These are phyloP conservation scores for Elephantulus edwardii DNA, from an alignment of 2,113 vertebrate genomes.

Conservation along the genomic window DNA sequence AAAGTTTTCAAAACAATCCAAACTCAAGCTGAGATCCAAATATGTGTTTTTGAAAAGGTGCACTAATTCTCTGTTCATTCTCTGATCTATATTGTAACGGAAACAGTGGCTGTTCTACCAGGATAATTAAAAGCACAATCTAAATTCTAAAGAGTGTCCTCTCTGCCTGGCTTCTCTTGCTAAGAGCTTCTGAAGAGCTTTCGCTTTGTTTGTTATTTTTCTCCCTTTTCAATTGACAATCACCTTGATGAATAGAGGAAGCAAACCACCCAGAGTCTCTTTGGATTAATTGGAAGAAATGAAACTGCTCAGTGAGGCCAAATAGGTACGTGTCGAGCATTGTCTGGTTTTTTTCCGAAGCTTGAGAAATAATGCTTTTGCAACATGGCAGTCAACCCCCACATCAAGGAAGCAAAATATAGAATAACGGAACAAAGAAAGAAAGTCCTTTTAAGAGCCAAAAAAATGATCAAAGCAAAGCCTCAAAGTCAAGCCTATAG, in stretches of 20 bases:
- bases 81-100: background rate
- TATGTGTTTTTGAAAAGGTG: background rate
- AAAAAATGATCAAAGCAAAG: slow-evolving; percentile 38
- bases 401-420: slow-evolving; percentile 43
- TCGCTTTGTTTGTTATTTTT: slow-evolving; percentile 1
- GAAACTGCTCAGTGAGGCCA: slow-evolving; percentile 38
- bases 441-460: slow-evolving; percentile 2
- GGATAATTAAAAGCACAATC: slow-evolving; percentile 47
- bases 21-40: background rate
- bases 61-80: slow-evolving; percentile 34
- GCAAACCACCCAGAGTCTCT: background rate
- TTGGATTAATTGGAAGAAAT: slow-evolving; percentile 45
- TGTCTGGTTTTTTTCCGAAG: slow-evolving; percentile 8
- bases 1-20: background rate
- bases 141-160: slow-evolving; percentile 12
- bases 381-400: background rate
- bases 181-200: background rate
- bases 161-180: background rate
- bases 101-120: slow-evolving; percentile 12
- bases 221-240: slow-evolving; percentile 23
- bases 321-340: background rate
- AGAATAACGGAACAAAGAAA: slow-evolving; percentile 42
- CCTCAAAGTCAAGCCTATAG: slow-evolving; percentile 20
- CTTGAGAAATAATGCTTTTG: slow-evolving; percentile 51
- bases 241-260: background rate